Base-by-base conservation (phyloP, 2,797 vertebrate genomes). In the Allobates femoralis region DNA sequence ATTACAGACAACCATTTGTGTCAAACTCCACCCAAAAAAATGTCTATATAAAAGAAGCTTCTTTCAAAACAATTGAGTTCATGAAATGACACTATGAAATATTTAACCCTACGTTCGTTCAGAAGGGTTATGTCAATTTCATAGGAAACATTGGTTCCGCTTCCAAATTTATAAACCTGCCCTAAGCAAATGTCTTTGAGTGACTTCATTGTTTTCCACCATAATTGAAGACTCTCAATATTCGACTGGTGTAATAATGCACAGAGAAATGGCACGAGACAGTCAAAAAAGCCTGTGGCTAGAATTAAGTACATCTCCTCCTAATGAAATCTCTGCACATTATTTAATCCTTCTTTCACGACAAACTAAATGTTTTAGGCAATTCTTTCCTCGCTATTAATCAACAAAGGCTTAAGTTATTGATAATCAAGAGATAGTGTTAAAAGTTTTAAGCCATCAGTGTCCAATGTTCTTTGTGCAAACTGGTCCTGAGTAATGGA, bases 291-390 rank as follows among this genome's bases (percentile, higher is more conserved):
- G 60, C 81, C 86, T 55, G 30, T 5, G 64, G 81, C 62, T 11
- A 83, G 51, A 79, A 71, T 83, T 62, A 74, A 73, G 37, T 67
- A 34, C 32, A 86, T 86, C 85, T 82, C 85, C 79, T 75, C 55
- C 34, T 86, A 86, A 77, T 82, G 76, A 82, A 37, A 41, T 56
- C 2, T 8, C 58, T 7, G 30, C 41, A 16, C 50, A 46, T 0
- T 32, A 75, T 81, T 75, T 64, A 80, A 77, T 77, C 74, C 55
- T 69, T 46, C n/a, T 77, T 81, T 86, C 16, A 81, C 28, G 46
- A 30, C 58, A 56, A 75, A 23, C 28, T 76, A 51, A 37, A 87
- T 83, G 69, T 79, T 83, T 78, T 78, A 34, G 55, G 67, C 55
- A 62, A 41, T 83, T 77, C 14, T 58, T 83, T 78, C 32, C 80